Base-by-base conservation (phyloP, 2,888 invertebrate genomes). In the Parasteatoda lunata region DNA sequence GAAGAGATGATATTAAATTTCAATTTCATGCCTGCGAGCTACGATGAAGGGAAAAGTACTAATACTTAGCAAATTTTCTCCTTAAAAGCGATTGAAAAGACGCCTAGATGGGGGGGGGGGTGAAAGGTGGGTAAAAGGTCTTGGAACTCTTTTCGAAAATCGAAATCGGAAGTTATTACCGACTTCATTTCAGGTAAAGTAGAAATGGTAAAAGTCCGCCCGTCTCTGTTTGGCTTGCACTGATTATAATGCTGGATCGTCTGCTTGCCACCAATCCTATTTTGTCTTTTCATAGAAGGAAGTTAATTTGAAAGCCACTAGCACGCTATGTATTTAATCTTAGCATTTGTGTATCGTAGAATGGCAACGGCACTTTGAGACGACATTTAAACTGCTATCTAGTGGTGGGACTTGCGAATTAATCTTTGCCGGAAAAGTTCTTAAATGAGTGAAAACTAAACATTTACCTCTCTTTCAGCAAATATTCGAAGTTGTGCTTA, bases 301-400 rank as follows among this genome's bases (percentile, higher is more conserved):
- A 81, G 75, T 81, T 81, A 81, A 81, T 81, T 81, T 81, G 81
- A 75, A 81, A 81, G 81, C 81, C 81, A 81, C 81, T 81, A 72
- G 66, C 72, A 80, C 30, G 72, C 80, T 80, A 80, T 80, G 81
- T 81, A 81, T 75, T 81, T 81, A 75, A 81, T 75, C 75, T 73
- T 68, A 13, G n/a, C 9, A 9, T 59, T 3, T n/a, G n/a, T 9
- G 11, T 59, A n/a, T 59, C 59, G n/a, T 59, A 59, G n/a, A n/a
- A 59, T 9, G 11, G 3, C 11, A n/a, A 59, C 9, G n/a, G n/a
- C 59, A 13, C n/a, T 59, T 59, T 59, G 13, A 59, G n/a, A 59
- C 59, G 9, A n/a, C 9, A 4, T 13, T 59, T 59, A 13, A 59
- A 59, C 59, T 59, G 59, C 59, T 13, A 5, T n/a, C 59, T 13